Evolutionary conservation across 2,888 invertebrate genomes (phyloP), one percentile per base, ranked within the genome.

Genomic region (Acholoe squamosa): DNA sequence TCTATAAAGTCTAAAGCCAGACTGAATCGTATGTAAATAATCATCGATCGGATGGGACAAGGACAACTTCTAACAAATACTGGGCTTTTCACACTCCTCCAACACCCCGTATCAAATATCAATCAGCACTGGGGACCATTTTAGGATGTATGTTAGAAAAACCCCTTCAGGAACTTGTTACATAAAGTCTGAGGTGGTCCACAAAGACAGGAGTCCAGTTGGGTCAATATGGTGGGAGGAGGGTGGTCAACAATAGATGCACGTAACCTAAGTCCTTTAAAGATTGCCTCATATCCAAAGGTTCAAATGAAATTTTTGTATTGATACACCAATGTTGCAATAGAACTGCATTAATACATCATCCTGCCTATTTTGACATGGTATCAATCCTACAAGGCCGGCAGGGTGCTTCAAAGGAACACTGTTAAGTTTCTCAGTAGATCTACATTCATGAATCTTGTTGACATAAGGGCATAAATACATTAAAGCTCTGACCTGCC

Each of bases 101-200:
- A 16, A 31, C 84, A 84, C 28, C 84, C 16, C 84, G 33, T 84
- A 84, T 84, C 84, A 84, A 84, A 84, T 84, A 84, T 84, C 84
- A 51, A 84, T 51, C 84, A 84, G 51, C 3, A 22, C 43, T 25
- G 10, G n/a, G 43, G 19, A 25, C 51, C 84, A 84, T 84, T 84
- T 84, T 84, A 84, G 84, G 51, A 34, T 43, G 51, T 84, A 84
- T 84, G 84, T 84, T 19, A 51, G 33, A 71, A 43, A 84, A 51
- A 84, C 51, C 43, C 43, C 51, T 84, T n/a, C 84, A 84, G 84
- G 84, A 84, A 84, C 28, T 51, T 3, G 43, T 84, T 84, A 84
- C 43, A 51, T 84, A 84, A 84, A 71, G 16, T 5, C 61, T 31
- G 19, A 84, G 84, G n/a, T 51, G n/a, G 7, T 33, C 34, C 22